Evolutionary conservation across 2,113 vertebrate species (phyloP).

Genomic region (Dissostichus mawsoni): DNA sequence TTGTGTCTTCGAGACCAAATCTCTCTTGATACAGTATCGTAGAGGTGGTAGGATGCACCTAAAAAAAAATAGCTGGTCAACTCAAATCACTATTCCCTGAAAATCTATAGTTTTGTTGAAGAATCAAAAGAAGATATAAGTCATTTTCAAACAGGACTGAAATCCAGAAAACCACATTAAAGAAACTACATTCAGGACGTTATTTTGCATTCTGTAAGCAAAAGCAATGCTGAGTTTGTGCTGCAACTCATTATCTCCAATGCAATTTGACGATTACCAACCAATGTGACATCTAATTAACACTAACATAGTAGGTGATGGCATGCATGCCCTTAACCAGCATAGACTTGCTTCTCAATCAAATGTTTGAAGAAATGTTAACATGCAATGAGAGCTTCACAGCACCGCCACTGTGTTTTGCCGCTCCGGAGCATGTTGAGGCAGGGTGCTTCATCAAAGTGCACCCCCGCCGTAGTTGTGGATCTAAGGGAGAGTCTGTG

Average conservation of each 20-base stretch:
- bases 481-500: not conserved
- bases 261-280: conserved; percentile 11
- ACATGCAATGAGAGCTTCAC: conserved; percentile 26
- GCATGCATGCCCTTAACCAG: conserved; percentile 46
- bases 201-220: not conserved
- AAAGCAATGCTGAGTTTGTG: not conserved
- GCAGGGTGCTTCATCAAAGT: conserved; percentile 8
- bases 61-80: too few species aligned
- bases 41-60: too few species aligned
- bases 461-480: conserved; percentile 2
- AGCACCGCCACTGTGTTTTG: not conserved
- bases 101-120: not conserved
- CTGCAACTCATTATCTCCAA: not conserved
- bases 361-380: conserved; percentile 26
- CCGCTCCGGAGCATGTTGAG: not conserved
- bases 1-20: too few species aligned
- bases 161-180: not conserved
- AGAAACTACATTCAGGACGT: not conserved
- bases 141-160: not conserved
- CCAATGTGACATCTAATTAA: conserved; percentile 57
- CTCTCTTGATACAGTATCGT: too few species aligned
- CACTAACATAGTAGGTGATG: conserved; percentile 27
- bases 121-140: not conserved
- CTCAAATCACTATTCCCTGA: not conserved
- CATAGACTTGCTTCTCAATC: conserved; percentile 70